These are phyloP conservation scores for Solenopsis fugax DNA, from an alignment of 1,140 invertebrate species.

Conservation along the genomic window DNA sequence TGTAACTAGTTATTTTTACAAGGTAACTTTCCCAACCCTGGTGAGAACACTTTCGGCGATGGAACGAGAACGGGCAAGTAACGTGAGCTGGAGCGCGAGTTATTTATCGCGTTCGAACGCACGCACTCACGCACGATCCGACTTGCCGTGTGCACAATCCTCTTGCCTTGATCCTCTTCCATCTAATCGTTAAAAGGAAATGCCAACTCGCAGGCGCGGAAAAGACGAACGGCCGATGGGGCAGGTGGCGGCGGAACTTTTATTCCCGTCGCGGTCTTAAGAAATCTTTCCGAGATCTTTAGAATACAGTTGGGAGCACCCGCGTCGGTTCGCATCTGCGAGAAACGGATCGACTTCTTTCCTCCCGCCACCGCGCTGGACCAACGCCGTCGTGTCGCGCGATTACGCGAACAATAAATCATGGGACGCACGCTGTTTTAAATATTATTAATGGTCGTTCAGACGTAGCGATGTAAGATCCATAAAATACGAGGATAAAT, in stretches of 20 bases:
- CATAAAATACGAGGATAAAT: background rate
- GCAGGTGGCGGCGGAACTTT: slow-evolving; percentile 49
- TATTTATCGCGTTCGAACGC: slow-evolving; percentile 21
- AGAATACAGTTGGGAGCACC: slow-evolving; percentile 49
- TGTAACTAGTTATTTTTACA: too few species aligned
- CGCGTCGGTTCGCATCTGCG: slow-evolving; percentile 43
- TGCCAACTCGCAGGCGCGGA: background rate
- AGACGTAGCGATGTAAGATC: background rate
- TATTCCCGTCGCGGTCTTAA: slow-evolving; percentile 41
- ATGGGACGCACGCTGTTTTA: slow-evolving; percentile 36
- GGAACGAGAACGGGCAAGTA: slow-evolving; percentile 1
- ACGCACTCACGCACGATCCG: background rate
- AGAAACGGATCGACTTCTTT: slow-evolving; percentile 53
- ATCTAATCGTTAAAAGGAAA: too few species aligned
- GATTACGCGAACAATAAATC: slow-evolving; percentile 52
- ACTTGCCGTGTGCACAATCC: background rate
- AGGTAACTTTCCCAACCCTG: too few species aligned
- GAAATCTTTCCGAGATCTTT: slow-evolving; percentile 55
- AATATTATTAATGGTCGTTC: slow-evolving; percentile 49
- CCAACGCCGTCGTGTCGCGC: background rate
- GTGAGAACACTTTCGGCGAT: background rate
- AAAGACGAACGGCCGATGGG: slow-evolving; percentile 8
- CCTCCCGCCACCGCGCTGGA: slow-evolving; percentile 12
- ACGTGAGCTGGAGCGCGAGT: background rate
- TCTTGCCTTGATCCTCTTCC: too few species aligned